Conservation (phyloP, 2,113 vertebrate genomes). For the Centrocercus urophasianus region DNA sequence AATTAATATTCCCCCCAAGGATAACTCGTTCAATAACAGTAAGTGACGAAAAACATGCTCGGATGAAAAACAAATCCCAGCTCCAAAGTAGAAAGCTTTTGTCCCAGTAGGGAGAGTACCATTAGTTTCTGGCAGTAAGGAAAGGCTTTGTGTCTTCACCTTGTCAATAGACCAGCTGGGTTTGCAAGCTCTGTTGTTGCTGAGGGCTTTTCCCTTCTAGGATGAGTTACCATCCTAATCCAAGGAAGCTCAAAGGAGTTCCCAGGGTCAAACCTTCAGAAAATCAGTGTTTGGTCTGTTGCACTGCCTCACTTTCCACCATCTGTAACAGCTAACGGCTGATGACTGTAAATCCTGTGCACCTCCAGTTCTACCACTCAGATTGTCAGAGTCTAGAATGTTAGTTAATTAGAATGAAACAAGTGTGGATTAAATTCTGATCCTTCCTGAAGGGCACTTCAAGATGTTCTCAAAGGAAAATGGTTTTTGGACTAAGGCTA, state of each 20-base stretch:
- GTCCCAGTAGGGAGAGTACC: neutral
- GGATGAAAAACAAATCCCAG: neutral
- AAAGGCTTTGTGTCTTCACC: neutral
- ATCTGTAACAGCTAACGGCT: neutral
- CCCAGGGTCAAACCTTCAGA: neutral
- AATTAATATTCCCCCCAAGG: slow-evolving; percentile 52
- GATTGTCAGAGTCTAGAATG: neutral
- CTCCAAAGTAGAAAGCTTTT: neutral
- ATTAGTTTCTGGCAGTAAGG: neutral
- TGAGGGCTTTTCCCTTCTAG: neutral
- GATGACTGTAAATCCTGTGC: neutral
- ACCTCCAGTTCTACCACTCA: neutral
- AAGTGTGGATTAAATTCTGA: neutral
- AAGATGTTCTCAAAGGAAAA: neutral
- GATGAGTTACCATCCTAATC: neutral
- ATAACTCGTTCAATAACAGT: neutral
- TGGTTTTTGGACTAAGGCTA: neutral
- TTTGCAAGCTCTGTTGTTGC: neutral
- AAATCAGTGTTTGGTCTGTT: neutral
- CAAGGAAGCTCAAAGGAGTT: neutral
- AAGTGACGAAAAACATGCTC: neutral
- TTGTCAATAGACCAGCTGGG: neutral
- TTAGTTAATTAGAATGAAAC: neutral
- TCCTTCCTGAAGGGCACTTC: neutral
- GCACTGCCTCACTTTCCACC: accelerated